Conservation (phyloP, 2,797 vertebrate genomes). For the Toxotes lorentzi region DNA sequence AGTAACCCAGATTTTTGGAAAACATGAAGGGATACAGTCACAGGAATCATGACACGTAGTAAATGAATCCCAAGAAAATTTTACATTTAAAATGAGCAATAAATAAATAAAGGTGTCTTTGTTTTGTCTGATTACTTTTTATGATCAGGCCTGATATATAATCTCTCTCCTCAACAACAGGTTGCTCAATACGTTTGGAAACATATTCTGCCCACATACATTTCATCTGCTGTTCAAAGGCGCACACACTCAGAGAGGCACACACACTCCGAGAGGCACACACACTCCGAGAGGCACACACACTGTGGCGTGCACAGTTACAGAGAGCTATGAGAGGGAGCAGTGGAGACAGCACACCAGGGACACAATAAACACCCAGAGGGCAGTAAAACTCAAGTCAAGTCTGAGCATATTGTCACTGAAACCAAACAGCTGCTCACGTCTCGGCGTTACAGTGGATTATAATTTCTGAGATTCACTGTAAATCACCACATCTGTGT, state of each 20-base stretch:
- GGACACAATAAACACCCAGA: slow-evolving; percentile 65
- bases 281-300: slow-evolving; percentile 12
- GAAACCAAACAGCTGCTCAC: slow-evolving; percentile 65
- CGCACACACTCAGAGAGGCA: slow-evolving; percentile 22
- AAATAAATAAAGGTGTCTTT: not conserved
- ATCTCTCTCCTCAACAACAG: slow-evolving; percentile 12
- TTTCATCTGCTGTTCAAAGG: slow-evolving; percentile 28
- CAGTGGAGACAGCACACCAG: slow-evolving; percentile 60
- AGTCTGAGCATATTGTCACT: slow-evolving; percentile 41
- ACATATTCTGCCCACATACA: slow-evolving; percentile 27
- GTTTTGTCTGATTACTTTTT: not conserved
- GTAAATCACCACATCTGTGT: slow-evolving; percentile 34
- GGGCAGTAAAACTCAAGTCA: slow-evolving; percentile 54
- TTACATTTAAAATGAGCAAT: not conserved
- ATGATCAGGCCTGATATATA: not conserved
- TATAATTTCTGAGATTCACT: slow-evolving; percentile 39
- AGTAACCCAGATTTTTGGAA: not conserved
- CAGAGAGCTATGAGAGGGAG: slow-evolving; percentile 33
- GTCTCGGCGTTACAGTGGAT: slow-evolving; percentile 47
- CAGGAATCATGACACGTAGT: not conserved
- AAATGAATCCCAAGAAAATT: not conserved
- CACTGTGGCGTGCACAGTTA: not conserved
- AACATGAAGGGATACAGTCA: not conserved
- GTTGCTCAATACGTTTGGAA: slow-evolving; percentile 26
- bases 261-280: slow-evolving; percentile 34